A percentile compares a stretch with the other conserved stretches of the same genome.
Evolutionary conservation across 2,888 invertebrate genomes (phyloP).

Genomic region (Eupelmus urozonus): DNA sequence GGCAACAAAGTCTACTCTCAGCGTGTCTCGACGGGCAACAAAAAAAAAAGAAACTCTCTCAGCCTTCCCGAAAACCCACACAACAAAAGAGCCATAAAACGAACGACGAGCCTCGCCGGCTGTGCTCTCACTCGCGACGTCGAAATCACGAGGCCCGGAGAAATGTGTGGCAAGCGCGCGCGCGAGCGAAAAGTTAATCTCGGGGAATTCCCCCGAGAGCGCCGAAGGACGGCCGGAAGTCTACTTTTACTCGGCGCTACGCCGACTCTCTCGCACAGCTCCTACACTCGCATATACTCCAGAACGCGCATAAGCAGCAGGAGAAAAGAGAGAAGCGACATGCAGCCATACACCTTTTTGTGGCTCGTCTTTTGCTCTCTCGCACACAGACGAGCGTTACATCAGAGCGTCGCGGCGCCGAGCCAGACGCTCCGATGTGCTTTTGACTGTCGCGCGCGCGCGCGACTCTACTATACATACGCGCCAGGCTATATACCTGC

Average conservation of each 20-base stretch:
- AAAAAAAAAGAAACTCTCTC: too few species aligned
- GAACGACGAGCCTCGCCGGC: background rate
- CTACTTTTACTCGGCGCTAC: conserved; percentile 52
- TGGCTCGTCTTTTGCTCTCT: background rate
- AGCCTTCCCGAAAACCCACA: too few species aligned
- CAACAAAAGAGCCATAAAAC: background rate
- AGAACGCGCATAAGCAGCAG: too few species aligned
- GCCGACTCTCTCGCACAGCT: background rate
- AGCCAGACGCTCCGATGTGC: too few species aligned
- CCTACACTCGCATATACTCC: too few species aligned
- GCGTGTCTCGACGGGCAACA: too few species aligned
- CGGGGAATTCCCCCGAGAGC: conserved; percentile 53
- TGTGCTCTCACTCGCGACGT: background rate
- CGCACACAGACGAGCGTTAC: too few species aligned
- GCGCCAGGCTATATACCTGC: too few species aligned
- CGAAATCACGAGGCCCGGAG: conserved; percentile 11
- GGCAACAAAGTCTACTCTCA: too few species aligned
- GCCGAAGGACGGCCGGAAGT: conserved; percentile 60
- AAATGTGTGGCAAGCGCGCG: conserved; percentile 44
- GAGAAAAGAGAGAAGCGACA: conserved; percentile 6
- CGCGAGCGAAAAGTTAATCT: conserved; percentile 31
- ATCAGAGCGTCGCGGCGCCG: conserved; percentile 9
- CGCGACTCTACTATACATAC: too few species aligned
- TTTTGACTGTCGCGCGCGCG: too few species aligned
- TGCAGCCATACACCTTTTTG: background rate